phyloP scores from a whole-genome alignment of 2,888 invertebrate species.

The Podabrus alpinus region DNA sequence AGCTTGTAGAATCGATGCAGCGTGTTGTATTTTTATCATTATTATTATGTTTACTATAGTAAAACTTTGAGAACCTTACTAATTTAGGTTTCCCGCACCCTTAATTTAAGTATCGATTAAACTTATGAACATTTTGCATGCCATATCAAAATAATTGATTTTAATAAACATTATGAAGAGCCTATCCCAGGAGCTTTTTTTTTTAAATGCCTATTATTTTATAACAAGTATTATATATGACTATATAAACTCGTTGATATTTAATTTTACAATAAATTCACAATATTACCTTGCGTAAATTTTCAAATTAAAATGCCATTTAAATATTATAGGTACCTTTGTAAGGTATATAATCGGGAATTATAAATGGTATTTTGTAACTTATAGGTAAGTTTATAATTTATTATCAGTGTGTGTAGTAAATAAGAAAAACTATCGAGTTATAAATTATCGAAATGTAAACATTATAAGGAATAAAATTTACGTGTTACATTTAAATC shows the following conservation, averaged over 20 bases:
- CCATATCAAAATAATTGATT: background rate
- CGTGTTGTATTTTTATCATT: conserved; percentile 14
- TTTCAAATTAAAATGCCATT: background rate
- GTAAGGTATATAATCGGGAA: too few relatives aligned
- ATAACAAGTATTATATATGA: background rate
- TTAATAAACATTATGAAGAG: background rate
- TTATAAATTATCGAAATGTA: conserved; percentile 22
- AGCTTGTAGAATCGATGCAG: conserved; percentile 18
- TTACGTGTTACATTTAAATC: conserved; percentile 30
- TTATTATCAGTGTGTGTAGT: background rate
- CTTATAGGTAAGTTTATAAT: background rate
- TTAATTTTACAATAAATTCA: background rate
- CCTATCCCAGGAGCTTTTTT: too few relatives aligned
- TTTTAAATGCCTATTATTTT: too few relatives aligned
- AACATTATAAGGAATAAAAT: conserved; percentile 22
- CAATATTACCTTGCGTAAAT: background rate
- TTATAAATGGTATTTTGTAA: background rate
- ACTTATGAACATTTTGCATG: background rate
- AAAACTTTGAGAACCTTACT: conserved; percentile 12
- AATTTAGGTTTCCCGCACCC: conserved; percentile 1
- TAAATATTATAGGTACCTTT: too few relatives aligned
- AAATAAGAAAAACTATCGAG: background rate
- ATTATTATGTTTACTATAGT: conserved; percentile 5
- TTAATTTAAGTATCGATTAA: conserved; percentile 6
- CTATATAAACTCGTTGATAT: background rate